phyloP scores from a whole-genome alignment of 2,113 vertebrate genomes.

The Apodemus speciosus region DNA sequence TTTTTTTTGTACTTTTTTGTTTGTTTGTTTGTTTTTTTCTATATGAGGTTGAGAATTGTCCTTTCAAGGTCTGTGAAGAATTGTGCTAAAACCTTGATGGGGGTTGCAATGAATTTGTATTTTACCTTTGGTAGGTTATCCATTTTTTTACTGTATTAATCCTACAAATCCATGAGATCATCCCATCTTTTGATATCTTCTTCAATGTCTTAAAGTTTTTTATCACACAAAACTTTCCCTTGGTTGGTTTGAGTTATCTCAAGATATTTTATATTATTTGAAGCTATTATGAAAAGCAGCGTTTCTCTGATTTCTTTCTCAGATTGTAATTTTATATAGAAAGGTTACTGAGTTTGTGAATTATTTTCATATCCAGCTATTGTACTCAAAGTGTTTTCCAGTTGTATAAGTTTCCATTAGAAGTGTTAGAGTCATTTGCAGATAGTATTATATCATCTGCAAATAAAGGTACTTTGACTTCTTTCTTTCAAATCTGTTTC shows the following conservation, averaged over 20 bases:
- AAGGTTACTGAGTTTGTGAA: background rate
- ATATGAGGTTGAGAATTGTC: background rate
- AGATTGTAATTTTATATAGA: background rate
- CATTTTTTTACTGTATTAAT: background rate
- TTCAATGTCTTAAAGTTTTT: background rate
- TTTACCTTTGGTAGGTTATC: background rate
- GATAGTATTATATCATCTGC: background rate
- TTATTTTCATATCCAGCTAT: background rate
- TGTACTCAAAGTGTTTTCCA: background rate
- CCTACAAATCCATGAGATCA: background rate
- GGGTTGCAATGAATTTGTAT: background rate
- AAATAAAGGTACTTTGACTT: background rate
- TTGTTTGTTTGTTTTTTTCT: background rate
- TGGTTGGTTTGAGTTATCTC: background rate
- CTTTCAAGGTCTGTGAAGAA: background rate
- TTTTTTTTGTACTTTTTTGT: background rate
- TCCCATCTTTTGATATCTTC: background rate
- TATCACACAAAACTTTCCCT: background rate
- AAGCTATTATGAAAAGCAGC: background rate
- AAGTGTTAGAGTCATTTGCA: background rate
- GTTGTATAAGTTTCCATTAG: background rate
- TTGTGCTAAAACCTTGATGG: background rate
- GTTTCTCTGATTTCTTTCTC: background rate
- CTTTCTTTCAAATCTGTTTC: background rate
- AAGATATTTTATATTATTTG: background rate